Conservation (phyloP, 2,113 vertebrate genomes). For the Thinocorus orbignyianus region DNA sequence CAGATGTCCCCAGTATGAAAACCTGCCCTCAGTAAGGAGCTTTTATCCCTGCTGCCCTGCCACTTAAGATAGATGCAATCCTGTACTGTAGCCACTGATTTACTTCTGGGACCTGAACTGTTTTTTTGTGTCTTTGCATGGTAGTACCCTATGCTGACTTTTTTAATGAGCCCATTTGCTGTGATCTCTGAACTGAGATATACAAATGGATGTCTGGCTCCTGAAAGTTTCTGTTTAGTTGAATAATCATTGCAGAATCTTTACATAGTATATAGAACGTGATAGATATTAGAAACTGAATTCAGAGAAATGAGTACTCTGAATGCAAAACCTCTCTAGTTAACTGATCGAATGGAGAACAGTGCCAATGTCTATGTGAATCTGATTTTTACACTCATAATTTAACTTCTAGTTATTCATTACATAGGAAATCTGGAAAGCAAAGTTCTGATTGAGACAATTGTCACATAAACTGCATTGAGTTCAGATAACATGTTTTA, state of each 20-base stretch:
- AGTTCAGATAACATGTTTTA: neutral
- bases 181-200: neutral
- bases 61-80: neutral
- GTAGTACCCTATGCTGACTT: neutral
- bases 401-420: neutral
- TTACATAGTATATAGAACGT: fast-evolving
- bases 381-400: neutral
- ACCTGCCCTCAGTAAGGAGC: neutral
- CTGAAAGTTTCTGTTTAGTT: neutral
- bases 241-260: neutral
- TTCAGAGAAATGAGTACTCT: neutral
- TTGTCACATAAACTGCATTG: neutral
- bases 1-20: neutral
- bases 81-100: neutral
- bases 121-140: neutral
- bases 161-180: neutral
- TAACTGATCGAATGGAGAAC: neutral
- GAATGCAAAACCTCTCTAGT: neutral
- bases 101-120: neutral
- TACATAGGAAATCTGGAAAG: neutral
- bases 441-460: neutral
- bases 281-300: neutral
- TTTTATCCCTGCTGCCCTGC: neutral
- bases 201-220: neutral
- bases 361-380: neutral